Conservation (phyloP, 2,888 invertebrate genomes). For the Lasioglossum leucozonium region DNA sequence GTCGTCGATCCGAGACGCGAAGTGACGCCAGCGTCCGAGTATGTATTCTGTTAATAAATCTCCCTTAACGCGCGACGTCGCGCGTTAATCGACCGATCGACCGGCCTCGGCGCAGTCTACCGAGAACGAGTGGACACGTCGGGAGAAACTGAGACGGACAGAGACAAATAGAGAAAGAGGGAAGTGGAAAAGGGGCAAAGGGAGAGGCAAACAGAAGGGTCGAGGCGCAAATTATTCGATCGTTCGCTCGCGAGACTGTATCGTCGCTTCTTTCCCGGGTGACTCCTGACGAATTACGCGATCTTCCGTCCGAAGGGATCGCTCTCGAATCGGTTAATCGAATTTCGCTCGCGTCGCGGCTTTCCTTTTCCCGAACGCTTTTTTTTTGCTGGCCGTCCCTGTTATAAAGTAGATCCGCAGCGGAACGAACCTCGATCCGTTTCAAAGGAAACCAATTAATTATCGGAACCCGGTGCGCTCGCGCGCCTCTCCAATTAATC, state of each 20-base stretch:
- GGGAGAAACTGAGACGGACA: not conserved
- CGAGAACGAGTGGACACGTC: not conserved
- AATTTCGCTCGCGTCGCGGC: not conserved
- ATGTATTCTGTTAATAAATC: conserved; percentile 42
- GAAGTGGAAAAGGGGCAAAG: not conserved
- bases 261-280: not conserved
- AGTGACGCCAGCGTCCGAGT: conserved; percentile 16
- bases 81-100: conserved; percentile 21
- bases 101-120: not conserved
- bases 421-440: conserved; percentile 3
- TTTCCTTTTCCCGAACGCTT: not conserved
- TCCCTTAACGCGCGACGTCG: not conserved
- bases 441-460: conserved; percentile 16
- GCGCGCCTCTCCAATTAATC: conserved; percentile 27
- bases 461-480: conserved; percentile 3
- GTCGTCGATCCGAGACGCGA: conserved; percentile 15
- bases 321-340: conserved; percentile 14
- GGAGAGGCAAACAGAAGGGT: not conserved
- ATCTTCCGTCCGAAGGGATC: conserved; percentile 9
- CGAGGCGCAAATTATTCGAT: not conserved
- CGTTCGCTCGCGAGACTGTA: not conserved
- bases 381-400: not conserved
- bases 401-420: not conserved
- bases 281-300: conserved; percentile 9
- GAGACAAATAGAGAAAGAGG: not conserved